Evolutionary conservation across 2,888 invertebrate species (phyloP).

Genomic region (Petrophora chlorosata): DNA sequence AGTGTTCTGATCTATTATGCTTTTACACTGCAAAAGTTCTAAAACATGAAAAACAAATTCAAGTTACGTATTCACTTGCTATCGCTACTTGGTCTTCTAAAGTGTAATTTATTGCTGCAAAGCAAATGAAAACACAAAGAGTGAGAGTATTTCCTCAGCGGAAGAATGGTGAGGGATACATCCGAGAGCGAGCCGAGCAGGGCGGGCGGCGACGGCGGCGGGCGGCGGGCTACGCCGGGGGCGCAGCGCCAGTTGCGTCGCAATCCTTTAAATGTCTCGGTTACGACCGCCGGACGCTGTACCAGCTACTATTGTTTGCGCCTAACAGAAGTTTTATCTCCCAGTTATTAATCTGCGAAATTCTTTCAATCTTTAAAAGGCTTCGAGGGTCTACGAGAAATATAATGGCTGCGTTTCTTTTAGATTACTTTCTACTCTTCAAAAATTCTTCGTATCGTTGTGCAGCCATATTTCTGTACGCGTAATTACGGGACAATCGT

Average conservation of each 20-base stretch:
- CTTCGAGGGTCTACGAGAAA: slow-evolving; percentile 39
- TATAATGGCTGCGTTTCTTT: slow-evolving; percentile 38
- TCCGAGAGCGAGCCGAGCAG: slow-evolving; percentile 1
- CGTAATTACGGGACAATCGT: slow-evolving; percentile 65
- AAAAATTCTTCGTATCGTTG: slow-evolving; percentile 26
- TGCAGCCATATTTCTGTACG: slow-evolving; percentile 30
- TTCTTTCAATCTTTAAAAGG: no score
- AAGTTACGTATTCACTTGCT: neutral
- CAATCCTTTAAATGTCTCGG: slow-evolving; percentile 48
- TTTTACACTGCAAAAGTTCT: no score
- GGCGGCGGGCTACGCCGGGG: slow-evolving; percentile 21
- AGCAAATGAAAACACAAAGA: slow-evolving; percentile 38
- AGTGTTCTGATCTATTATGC: no score
- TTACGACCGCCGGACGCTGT: slow-evolving; percentile 38
- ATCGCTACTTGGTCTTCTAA: neutral
- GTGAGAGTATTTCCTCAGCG: slow-evolving; percentile 42
- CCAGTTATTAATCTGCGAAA: slow-evolving; percentile 56
- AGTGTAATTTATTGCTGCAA: slow-evolving; percentile 6
- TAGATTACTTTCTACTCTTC: slow-evolving; percentile 35
- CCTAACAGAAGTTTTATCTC: slow-evolving; percentile 51
- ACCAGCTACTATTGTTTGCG: slow-evolving; percentile 54
- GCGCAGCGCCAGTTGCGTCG: slow-evolving; percentile 34
- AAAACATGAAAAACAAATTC: neutral
- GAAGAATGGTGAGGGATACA: slow-evolving; percentile 40
- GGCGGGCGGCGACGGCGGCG: slow-evolving; percentile 14